Percentiles rank a stretch among this genome's conserved stretches.
Evolutionary conservation across 2,113 vertebrate genomes (phyloP).

Genomic region (Mungos mungo): DNA sequence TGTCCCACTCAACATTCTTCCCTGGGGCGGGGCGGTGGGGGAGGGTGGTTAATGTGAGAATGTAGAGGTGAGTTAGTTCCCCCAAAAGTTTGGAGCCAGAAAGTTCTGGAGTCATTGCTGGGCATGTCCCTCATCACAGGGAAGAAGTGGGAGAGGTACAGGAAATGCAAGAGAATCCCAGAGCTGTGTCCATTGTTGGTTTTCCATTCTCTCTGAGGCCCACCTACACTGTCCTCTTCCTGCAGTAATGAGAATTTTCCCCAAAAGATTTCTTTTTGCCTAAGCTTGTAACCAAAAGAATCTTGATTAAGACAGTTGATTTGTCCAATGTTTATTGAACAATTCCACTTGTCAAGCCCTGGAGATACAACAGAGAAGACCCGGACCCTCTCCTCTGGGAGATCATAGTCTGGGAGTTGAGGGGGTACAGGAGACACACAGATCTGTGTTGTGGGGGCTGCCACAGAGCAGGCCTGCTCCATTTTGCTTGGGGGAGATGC

Average conservation of each 20-base stretch:
- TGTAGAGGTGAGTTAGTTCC: not conserved
- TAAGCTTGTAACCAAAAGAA: constrained; percentile 7
- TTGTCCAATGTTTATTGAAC: not conserved
- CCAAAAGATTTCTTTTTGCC: not conserved
- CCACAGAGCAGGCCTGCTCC: not conserved
- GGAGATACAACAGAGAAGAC: not conserved
- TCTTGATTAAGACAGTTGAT: not conserved
- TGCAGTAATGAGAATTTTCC: not conserved
- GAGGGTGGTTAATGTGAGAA: not conserved
- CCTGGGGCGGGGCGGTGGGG: not conserved
- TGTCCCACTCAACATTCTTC: not conserved
- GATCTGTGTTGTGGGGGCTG: not conserved
- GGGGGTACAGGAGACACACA: not conserved
- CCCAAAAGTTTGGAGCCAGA: not conserved
- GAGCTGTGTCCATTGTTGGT: not conserved
- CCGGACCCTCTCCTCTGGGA: not conserved
- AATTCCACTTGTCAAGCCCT: not conserved
- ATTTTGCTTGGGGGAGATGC: not conserved
- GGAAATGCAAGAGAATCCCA: not conserved
- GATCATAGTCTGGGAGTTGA: not conserved
- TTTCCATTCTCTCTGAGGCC: not conserved
- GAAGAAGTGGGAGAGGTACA: not conserved
- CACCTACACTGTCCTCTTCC: not conserved
- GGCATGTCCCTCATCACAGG: not conserved
- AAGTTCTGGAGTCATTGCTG: not conserved